Base-by-base conservation (phyloP, 2,113 vertebrate genomes). In the Leuciscus idus region DNA sequence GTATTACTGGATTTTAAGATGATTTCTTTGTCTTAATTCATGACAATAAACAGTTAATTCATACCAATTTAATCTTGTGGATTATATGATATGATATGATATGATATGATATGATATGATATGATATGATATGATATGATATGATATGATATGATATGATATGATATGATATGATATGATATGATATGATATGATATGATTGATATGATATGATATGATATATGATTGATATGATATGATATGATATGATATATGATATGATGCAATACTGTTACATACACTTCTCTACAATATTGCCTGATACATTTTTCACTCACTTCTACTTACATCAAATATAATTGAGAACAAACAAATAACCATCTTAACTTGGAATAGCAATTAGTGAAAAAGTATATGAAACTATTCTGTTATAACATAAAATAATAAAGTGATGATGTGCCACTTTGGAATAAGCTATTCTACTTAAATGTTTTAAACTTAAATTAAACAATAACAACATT, bases 361-460 rank as follows among this genome's bases (percentile, higher is more conserved):
- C 4, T 26, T 21, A 81, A 46, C 15, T 48, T 82, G 62, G 81
- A 70, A 70, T 52, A 82, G 23, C 46, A 70, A 5, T 81, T 10
- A 52, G 23, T 33, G 4, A 86, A 64, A 86, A 83, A 46, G 55
- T 6, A 4, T 50, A 61, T 39, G 2, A 87, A 83, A 75, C 81
- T 43, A 46, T 57, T 59, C 6, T 62, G 39, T 21, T 66, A 83
- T 46, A 89, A 87, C 59, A 88, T 62, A 83, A 89, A 13, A 86
- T 64, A 87, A 90, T 93, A 95, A 94, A 94, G 94, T 94, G 92
- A 93, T 91, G 87, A 86, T 87, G 93, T 94, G 93, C 92, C 87
- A 87, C 75, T 91, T 78, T 92, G 92, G 92, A 94, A 93, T 92
- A 90, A 9, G 30, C 68, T 61, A 89, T n/a, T 43, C n/a, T 70